These are phyloP conservation scores for Mellivora capensis DNA, from an alignment of 2,113 vertebrate genomes.

Conservation along the genomic window DNA sequence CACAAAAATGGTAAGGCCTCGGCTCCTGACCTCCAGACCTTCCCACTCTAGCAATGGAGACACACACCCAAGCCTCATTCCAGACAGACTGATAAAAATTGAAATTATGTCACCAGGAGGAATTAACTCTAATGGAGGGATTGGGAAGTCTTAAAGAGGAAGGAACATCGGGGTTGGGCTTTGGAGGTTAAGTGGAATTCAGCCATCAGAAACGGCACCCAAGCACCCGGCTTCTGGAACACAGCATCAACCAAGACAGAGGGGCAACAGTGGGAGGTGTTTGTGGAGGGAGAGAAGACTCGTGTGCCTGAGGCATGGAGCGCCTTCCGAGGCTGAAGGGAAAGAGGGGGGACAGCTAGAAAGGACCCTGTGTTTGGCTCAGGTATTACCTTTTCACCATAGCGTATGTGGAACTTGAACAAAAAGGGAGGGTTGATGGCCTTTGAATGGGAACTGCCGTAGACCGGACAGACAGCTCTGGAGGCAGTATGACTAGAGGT, in stretches of 20 bases:
- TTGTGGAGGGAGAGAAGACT: not conserved
- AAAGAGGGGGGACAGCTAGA: not conserved
- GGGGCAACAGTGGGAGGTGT: not conserved
- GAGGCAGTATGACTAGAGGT: not conserved
- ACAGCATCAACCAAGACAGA: not conserved
- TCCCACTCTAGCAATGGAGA: not conserved
- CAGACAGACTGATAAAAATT: not conserved
- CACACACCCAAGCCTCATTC: not conserved
- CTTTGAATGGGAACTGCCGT: not conserved
- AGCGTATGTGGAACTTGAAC: not conserved
- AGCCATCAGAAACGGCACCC: not conserved
- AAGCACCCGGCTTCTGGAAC: too few species aligned
- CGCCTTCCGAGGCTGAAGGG: too few species aligned
- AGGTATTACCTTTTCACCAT: not conserved
- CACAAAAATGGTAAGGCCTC: not conserved
- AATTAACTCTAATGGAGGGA: not conserved
- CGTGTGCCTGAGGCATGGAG: accelerated
- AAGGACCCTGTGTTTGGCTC: not conserved
- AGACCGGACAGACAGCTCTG: not conserved
- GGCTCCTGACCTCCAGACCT: not conserved
- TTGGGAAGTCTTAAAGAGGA: not conserved
- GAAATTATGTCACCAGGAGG: not conserved
- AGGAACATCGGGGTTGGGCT: not conserved
- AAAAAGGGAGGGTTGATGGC: not conserved
- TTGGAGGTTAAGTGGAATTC: not conserved